Base-by-base conservation (phyloP, 1,140 invertebrate species). In the Drosophila pachea region DNA sequence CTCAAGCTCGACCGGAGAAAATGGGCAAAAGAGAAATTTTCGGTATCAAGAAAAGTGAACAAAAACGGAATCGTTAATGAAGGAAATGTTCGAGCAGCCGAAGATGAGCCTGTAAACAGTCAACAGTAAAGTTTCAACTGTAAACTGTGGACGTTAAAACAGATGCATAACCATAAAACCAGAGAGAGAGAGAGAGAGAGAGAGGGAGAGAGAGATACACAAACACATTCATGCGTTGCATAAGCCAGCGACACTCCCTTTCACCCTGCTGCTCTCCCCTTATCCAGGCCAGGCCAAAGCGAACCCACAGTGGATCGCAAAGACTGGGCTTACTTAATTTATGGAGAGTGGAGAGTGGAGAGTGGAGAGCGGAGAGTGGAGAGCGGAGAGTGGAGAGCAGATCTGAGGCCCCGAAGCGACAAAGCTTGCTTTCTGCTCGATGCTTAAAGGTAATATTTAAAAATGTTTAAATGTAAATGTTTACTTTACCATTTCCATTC, bases 111-210 rank as follows among this genome's bases (percentile, higher is more conserved):
- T 86, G 81, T 74, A 74, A 82, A 66, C 66, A 58, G 65, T 68
- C 58, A 70, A 59, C 47, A 16, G 53, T 65, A 32, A 35, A 22
- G 22, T 22, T 22, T 22, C 22, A 22, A 47, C 42, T 22, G 56
- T 59, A 47, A 47, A 16, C 55, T 43, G 58, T 32, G 40, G 40
- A 58, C 54, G 42, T 36, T 63, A 66, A 77, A 71, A 86, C 68
- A 86, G 77, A 86, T 86, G 81, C 82, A 86, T 86, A 86, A 81
- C 62, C 81, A 86, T 77, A 62, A 81, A 84, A 76, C 74, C n/a
- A 42, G n/a, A n/a, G 22, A 22, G 22, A 22, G 22, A 22, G 22
- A 22, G 22, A 47, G 40, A 69, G 55, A 65, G 38, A 77, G 43
- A 76, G 22, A 22, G 3, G 22, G 22, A n/a, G n/a, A n/a, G n/a